phyloP scores from a whole-genome alignment of 2,797 vertebrate species.

The Australoheros facetus region DNA sequence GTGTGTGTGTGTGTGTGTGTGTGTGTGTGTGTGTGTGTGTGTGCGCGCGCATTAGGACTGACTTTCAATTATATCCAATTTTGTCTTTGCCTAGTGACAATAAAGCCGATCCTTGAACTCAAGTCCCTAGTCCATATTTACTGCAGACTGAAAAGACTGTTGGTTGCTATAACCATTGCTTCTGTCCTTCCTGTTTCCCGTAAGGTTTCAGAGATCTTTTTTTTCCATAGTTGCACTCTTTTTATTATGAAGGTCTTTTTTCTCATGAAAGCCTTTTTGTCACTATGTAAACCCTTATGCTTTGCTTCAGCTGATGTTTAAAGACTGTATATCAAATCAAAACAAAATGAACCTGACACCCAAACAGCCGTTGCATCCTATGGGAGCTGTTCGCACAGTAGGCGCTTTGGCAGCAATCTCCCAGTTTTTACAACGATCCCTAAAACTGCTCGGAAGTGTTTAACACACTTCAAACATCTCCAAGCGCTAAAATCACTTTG shows the following conservation, averaged over 20 bases:
- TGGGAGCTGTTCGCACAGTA: slow-evolving; percentile 33
- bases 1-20: no score
- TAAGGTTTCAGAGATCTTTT: no score
- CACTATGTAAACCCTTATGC: background rate
- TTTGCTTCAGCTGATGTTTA: slow-evolving; percentile 27
- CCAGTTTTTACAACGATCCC: slow-evolving; percentile 36
- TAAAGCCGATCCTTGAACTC: background rate
- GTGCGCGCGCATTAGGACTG: background rate
- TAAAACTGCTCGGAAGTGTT: slow-evolving; percentile 31
- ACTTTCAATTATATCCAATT: background rate
- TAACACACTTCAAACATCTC: slow-evolving; percentile 51
- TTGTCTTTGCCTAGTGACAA: background rate
- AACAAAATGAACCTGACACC: slow-evolving; percentile 31
- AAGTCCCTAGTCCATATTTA: background rate
- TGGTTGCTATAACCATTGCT: background rate
- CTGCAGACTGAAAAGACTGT: background rate
- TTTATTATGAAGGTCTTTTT: background rate
- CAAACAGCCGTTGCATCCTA: slow-evolving; percentile 18
- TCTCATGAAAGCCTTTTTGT: background rate
- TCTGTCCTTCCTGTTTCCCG: background rate
- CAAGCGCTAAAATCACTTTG: slow-evolving; percentile 34
- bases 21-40: no score
- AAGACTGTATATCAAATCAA: slow-evolving; percentile 19
- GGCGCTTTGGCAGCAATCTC: slow-evolving; percentile 38
- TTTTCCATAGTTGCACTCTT: background rate